A percentile compares a stretch with the other conserved stretches of the same genome.
Conservation (phyloP, 1,140 invertebrate species). For the Argopecten irradians region DNA sequence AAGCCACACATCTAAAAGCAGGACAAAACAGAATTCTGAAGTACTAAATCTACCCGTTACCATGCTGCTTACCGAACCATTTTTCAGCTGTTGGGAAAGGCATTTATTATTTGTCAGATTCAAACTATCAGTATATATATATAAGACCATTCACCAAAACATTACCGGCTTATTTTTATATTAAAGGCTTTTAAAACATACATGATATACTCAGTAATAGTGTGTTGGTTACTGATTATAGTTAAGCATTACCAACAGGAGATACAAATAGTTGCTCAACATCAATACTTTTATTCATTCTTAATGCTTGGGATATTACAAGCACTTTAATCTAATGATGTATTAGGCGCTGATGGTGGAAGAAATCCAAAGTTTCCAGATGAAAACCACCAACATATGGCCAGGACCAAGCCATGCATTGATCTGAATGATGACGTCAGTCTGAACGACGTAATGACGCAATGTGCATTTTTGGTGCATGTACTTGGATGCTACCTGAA, state of each 20-base stretch:
- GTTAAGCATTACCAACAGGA: neutral
- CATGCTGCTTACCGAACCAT: constrained; percentile 3
- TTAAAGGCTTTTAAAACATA: neutral
- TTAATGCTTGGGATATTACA: no score
- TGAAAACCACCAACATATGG: no score
- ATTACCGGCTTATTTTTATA: neutral
- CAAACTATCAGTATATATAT: neutral
- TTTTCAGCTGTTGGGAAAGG: constrained; percentile 9
- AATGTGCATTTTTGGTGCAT: no score
- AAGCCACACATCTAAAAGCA: neutral
- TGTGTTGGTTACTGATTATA: neutral
- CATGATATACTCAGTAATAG: neutral
- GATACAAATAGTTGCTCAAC: neutral
- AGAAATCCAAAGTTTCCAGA: no score
- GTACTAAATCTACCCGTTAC: neutral
- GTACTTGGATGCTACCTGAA: no score
- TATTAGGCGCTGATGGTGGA: no score
- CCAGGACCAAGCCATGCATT: no score
- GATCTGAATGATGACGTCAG: no score
- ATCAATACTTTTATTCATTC: neutral
- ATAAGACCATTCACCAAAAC: neutral
- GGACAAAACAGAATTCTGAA: neutral
- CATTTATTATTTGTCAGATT: neutral
- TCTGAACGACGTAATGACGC: no score
- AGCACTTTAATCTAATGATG: no score